Evolutionary conservation across 1,140 invertebrate genomes (phyloP), one percentile per base, ranked within the genome.

Genomic region (Rhopalosiphum padi): DNA sequence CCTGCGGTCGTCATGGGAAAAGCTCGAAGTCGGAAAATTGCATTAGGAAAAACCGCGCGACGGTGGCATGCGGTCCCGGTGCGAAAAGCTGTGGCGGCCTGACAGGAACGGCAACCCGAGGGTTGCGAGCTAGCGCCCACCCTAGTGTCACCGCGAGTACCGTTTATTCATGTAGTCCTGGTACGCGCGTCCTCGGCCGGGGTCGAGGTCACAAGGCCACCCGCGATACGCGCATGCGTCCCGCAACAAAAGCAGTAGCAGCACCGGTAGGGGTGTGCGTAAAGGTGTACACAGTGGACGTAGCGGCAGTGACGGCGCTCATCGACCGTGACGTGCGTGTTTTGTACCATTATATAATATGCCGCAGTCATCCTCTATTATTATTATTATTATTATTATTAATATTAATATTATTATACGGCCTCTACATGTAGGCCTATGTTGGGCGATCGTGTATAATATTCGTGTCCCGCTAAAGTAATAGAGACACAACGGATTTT

Each of bases 161-260:
- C 35, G 21, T 7, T 35, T 11, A 11, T 53, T 37, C 43, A 55
- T 93, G 35, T 51, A 48, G 55, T 51, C 91, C 91, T 93, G 48
- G 82, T 93, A 93, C 91, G 22, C 35, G 35, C 82, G 91, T 93
- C 91, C 91, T 93, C 82, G 53, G 46, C 18, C 48, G 91, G 91
- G 91, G 91, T 93, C 91, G 91, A 93, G 91, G 91, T 93, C 91
- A 93, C 91, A 93, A 93, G 91, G 91, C 48, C 91, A 53, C 82
- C 35, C 35, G 37, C 35, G 51, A 51, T 51, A 15, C 15, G 51
- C 91, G 91, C 91, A 53, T 55, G 68, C 68, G 91, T 82, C 30
- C 30, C 60, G 6, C 60, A 18, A 18, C 30, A n/a, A 77, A n/a
- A 15, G 60, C 30, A 15, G 60, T 15, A 30, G 60, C 15, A n/a